These are phyloP conservation scores for Lithobates sylvaticus DNA, from an alignment of 2,797 vertebrate genomes.

Conservation along the genomic window DNA sequence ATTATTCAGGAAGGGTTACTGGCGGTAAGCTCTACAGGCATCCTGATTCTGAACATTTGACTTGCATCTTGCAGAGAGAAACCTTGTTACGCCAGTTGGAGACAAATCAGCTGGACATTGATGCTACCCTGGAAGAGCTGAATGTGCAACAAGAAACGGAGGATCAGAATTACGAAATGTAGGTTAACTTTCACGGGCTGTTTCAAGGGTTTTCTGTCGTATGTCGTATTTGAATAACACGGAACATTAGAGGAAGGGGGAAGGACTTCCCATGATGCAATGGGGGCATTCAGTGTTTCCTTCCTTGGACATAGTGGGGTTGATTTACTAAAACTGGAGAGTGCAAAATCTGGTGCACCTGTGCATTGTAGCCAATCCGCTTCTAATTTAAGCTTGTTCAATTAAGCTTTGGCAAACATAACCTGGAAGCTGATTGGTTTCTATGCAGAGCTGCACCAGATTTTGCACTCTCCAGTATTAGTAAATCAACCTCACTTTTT, in stretches of 20 bases:
- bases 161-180: constrained; percentile 98
- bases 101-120: constrained; percentile 97
- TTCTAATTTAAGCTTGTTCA: no score
- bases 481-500: no score
- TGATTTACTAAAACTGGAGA: no score
- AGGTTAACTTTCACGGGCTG: constrained; percentile 59
- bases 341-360: no score
- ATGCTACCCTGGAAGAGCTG: constrained; percentile 95
- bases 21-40: background rate
- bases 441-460: no score
- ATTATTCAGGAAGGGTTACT: background rate
- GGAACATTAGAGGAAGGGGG: background rate
- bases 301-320: no score
- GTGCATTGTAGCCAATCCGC: no score
- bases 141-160: constrained; percentile 96
- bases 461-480: no score
- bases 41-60: background rate
- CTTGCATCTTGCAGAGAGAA: constrained; percentile 82
- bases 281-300: background rate
- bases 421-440: no score
- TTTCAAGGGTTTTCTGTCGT: background rate
- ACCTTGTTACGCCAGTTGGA: constrained; percentile 95
- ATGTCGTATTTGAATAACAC: background rate
- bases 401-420: no score
- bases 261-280: background rate